Evolutionary conservation across 2,888 invertebrate species (phyloP).

Genomic region (Gymnosoma rotundatum): DNA sequence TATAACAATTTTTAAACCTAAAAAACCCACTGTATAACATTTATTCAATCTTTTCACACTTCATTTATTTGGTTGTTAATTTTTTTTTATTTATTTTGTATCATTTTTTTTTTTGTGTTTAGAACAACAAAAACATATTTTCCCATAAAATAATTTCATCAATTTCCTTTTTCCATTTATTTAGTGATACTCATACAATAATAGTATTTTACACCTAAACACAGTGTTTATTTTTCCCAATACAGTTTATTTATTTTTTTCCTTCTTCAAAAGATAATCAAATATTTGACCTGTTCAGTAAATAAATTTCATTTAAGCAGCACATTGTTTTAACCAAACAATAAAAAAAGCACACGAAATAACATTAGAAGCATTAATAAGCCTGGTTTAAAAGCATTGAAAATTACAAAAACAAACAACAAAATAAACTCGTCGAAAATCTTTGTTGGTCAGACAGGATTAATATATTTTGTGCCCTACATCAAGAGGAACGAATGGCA

Average conservation of each 20-base stretch:
- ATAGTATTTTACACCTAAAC: constrained; percentile 57
- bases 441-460: background rate
- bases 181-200: constrained; percentile 30
- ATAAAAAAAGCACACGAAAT: constrained; percentile 58
- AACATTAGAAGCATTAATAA: constrained; percentile 55
- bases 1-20: too few relatives aligned
- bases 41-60: constrained; percentile 15
- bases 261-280: constrained; percentile 75
- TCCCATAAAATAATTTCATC: constrained; percentile 63
- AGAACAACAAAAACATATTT: constrained; percentile 41
- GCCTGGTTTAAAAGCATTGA: constrained; percentile 54
- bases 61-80: constrained; percentile 3
- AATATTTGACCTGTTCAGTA: constrained; percentile 80
- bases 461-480: constrained; percentile 21
- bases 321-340: constrained; percentile 19
- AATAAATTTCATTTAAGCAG: constrained; percentile 76
- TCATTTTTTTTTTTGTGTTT: background rate
- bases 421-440: constrained; percentile 22
- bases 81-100: too few relatives aligned
- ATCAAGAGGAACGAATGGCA: too few relatives aligned
- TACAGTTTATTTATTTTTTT: constrained; percentile 11
- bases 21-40: constrained; percentile 3
- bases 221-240: constrained; percentile 53
- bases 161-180: constrained; percentile 47
- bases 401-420: constrained; percentile 42